Evolutionary conservation across 2,797 vertebrate genomes (phyloP).

Genomic region (Fistularia tabacaria): DNA sequence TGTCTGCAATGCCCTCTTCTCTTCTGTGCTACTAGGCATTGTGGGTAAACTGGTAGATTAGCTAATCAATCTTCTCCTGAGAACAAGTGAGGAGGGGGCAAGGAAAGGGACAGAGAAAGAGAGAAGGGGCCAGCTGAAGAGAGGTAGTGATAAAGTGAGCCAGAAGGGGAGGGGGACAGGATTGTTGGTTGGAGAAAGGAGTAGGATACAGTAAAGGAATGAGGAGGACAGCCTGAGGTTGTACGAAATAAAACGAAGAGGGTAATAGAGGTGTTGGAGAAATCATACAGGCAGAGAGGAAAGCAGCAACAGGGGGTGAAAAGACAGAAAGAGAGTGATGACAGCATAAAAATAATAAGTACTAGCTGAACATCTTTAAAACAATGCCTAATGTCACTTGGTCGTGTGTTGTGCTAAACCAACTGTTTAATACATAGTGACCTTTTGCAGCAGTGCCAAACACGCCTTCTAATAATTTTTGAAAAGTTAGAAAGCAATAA

Average conservation of each 20-base stretch:
- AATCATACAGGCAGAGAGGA: conserved; percentile 1
- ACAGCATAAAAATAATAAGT: too few species aligned
- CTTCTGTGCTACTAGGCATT: conserved; percentile 57
- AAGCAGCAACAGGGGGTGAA: not conserved
- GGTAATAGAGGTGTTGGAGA: not conserved
- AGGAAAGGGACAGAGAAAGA: not conserved
- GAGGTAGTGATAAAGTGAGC: conserved; percentile 29
- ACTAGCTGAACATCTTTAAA: too few species aligned
- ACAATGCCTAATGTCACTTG: too few species aligned
- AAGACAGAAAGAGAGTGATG: conserved; percentile 7
- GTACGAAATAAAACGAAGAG: conserved; percentile 1
- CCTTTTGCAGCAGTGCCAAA: too few species aligned
- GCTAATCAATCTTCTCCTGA: conserved; percentile 72
- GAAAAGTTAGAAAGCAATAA: too few species aligned
- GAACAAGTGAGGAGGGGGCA: conserved; percentile 19
- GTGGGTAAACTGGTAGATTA: conserved; percentile 75
- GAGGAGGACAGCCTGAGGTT: conserved; percentile 3
- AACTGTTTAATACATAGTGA: too few species aligned
- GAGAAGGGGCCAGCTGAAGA: not conserved
- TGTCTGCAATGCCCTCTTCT: conserved; percentile 48
- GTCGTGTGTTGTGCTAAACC: too few species aligned
- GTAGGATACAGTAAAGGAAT: conserved; percentile 18
- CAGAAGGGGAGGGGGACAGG: conserved; percentile 11
- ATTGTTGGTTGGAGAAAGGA: not conserved
- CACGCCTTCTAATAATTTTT: too few species aligned